A percentile compares a stretch with the other conserved stretches of the same genome.
Evolutionary conservation across 2,113 vertebrate genomes (phyloP).

Genomic region (Oryzias javanicus): DNA sequence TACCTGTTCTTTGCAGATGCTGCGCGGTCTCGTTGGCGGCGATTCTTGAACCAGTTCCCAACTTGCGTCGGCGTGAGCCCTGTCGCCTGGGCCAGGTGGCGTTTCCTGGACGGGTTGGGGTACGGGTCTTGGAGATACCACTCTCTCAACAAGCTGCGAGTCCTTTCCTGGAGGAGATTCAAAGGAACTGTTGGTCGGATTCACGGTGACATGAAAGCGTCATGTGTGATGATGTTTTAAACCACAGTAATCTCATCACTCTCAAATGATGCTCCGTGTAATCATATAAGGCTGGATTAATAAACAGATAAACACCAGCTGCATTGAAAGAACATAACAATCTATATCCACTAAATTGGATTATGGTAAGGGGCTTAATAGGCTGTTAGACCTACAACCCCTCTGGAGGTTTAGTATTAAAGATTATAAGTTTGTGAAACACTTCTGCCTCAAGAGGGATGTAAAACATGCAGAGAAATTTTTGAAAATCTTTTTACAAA

Average conservation of each 20-base stretch:
- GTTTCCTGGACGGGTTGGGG: conserved; percentile 81
- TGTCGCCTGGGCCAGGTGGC: conserved; percentile 80
- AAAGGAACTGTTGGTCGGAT: not conserved
- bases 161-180: conserved; percentile 71
- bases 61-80: conserved; percentile 83
- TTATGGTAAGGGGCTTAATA: conserved; percentile 62
- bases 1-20: conserved; percentile 83
- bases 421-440: conserved; percentile 23
- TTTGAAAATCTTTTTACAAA: not conserved
- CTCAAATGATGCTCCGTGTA: conserved; percentile 38
- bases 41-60: conserved; percentile 85
- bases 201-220: not conserved
- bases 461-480: conserved; percentile 1
- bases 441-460: conserved; percentile 38
- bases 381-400: conserved; percentile 5
- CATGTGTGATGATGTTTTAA: conserved; percentile 12
- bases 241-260: conserved; percentile 31
- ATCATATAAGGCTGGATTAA: conserved; percentile 57
- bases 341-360: conserved; percentile 49
- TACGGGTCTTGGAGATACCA: conserved; percentile 84
- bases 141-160: conserved; percentile 79
- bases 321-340: conserved; percentile 18
- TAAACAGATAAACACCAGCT: conserved; percentile 41
- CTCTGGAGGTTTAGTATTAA: conserved; percentile 28
- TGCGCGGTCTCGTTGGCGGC: conserved; percentile 79